Conservation (phyloP, 2,888 invertebrate genomes). For the Oeneis ivallda region DNA sequence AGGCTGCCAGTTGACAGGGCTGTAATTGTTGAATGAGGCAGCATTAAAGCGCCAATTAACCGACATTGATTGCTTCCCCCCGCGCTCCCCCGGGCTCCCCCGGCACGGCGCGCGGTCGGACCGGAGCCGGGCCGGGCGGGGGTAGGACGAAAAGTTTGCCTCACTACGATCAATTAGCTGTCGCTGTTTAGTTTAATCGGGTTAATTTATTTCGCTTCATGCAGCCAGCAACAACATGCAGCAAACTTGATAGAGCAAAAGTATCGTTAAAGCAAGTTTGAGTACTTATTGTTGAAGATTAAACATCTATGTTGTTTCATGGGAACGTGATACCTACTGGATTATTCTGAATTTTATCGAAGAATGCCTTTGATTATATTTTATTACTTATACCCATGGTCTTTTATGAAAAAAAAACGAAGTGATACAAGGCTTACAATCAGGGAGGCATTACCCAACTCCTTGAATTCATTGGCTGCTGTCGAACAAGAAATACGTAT, state of each 20-base stretch:
- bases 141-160: conserved; percentile 28
- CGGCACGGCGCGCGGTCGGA: too few relatives aligned
- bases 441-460: too few relatives aligned
- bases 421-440: too few relatives aligned
- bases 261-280: too few relatives aligned
- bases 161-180: conserved; percentile 36
- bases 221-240: conserved; percentile 13
- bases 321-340: too few relatives aligned
- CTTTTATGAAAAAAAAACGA: too few relatives aligned
- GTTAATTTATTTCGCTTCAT: conserved; percentile 31
- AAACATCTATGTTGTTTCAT: background rate
- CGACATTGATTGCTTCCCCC: conserved; percentile 77
- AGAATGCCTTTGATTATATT: too few relatives aligned
- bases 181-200: conserved; percentile 34
- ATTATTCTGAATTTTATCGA: too few relatives aligned
- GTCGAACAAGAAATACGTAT: too few relatives aligned
- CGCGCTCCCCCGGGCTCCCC: conserved; percentile 33
- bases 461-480: too few relatives aligned
- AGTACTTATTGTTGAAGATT: background rate
- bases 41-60: conserved; percentile 79
- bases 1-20: conserved; percentile 61
- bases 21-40: conserved; percentile 78
- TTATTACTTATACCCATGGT: too few relatives aligned
- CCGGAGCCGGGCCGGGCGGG: conserved; percentile 22
- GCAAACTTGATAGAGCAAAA: background rate